Percentiles rank a stretch among this genome's conserved stretches.
phyloP scores from a whole-genome alignment of 1,140 invertebrate genomes.

The Lepidurus apus region DNA sequence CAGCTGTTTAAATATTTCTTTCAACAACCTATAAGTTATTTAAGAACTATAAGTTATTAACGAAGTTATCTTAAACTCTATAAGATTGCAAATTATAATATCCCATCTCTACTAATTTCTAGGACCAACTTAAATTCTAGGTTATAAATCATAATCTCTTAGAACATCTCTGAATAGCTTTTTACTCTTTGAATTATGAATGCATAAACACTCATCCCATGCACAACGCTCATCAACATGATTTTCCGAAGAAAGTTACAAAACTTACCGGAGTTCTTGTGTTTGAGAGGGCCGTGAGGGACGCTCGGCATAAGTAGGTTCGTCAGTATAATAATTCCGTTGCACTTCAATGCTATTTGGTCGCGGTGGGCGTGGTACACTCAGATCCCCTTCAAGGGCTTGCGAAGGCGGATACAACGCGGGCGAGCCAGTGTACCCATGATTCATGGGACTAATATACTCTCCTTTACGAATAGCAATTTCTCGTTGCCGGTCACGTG shows the following conservation, averaged over 20 bases:
- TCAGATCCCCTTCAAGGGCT: constrained; percentile 23
- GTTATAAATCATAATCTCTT: too few species aligned
- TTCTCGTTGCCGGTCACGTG: constrained; percentile 74
- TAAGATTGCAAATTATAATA: too few species aligned
- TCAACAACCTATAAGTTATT: too few species aligned
- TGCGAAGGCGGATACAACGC: constrained; percentile 29
- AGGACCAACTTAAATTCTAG: too few species aligned
- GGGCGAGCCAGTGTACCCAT: not conserved
- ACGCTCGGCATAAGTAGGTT: constrained; percentile 45
- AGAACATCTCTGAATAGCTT: too few species aligned
- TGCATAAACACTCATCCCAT: too few species aligned
- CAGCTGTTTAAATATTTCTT: too few species aligned
- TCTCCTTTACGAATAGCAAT: constrained; percentile 76
- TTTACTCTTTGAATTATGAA: too few species aligned
- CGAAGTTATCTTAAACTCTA: too few species aligned
- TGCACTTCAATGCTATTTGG: constrained; percentile 71
- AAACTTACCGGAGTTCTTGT: constrained; percentile 6
- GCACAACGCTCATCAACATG: too few species aligned
- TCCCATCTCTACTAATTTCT: too few species aligned
- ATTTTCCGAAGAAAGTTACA: not conserved
- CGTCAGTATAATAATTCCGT: constrained; percentile 59
- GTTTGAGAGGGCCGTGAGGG: constrained; percentile 30
- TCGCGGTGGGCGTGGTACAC: constrained; percentile 53
- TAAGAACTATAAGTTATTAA: too few species aligned
- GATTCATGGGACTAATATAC: constrained; percentile 64